Percentiles rank a stretch among this genome's conserved stretches.
phyloP scores from a whole-genome alignment of 1,140 invertebrate species.

The Bombus consobrinus region DNA sequence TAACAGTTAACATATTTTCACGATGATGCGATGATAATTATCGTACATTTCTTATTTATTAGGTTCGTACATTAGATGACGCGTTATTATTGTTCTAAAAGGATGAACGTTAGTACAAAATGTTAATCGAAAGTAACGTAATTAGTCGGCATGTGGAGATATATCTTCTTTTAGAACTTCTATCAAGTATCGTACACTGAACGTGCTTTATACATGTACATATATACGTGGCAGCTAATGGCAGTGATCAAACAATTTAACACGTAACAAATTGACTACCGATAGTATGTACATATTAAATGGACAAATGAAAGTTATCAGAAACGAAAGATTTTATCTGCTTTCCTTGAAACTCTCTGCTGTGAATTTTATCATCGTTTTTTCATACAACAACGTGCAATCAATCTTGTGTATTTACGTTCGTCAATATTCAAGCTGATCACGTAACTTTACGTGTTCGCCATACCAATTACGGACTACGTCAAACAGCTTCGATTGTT shows the following conservation, averaged over 20 bases:
- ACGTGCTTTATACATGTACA: conserved; percentile 3
- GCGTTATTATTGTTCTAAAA: neutral
- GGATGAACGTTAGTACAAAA: conserved; percentile 6
- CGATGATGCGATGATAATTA: neutral
- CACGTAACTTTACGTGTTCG: conserved; percentile 25
- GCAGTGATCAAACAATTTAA: neutral
- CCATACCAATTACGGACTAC: conserved; percentile 16
- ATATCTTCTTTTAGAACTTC: neutral
- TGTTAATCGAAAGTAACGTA: neutral
- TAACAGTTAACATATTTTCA: conserved; percentile 8
- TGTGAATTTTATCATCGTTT: neutral
- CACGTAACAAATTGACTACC: neutral
- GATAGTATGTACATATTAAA: neutral
- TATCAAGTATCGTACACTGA: conserved; percentile 4
- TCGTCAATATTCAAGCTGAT: conserved; percentile 38
- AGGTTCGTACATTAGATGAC: neutral
- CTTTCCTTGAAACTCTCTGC: neutral
- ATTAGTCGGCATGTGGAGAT: conserved; percentile 7
- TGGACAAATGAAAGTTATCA: neutral
- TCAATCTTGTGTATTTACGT: conserved; percentile 29
- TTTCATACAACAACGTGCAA: conserved; percentile 1
- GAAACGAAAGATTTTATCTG: neutral
- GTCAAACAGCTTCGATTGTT: conserved; percentile 13
- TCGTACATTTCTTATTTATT: conserved; percentile 7
- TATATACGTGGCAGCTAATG: neutral